These are phyloP conservation scores for Sabatieria punctata DNA, from an alignment of 2,888 invertebrate genomes.

Conservation along the genomic window DNA sequence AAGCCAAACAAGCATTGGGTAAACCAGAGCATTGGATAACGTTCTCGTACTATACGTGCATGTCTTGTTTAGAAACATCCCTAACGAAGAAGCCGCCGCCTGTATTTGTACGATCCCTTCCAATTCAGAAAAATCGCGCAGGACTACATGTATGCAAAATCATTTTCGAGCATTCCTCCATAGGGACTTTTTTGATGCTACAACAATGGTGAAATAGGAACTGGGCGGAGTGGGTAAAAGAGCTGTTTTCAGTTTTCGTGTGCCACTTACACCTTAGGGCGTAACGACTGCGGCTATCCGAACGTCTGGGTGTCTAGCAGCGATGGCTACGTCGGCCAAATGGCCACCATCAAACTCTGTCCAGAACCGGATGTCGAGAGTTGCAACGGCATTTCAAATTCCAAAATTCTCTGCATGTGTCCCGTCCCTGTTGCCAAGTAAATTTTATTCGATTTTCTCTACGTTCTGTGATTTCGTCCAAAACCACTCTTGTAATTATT, in stretches of 20 bases:
- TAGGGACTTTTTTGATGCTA: background rate
- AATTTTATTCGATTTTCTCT: background rate
- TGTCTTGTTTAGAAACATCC: constrained; percentile 6
- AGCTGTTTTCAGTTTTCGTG: constrained; percentile 57
- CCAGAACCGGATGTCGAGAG: constrained; percentile 85
- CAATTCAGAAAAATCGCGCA: constrained; percentile 82
- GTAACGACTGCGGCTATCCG: constrained; percentile 29
- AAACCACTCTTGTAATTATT: no score
- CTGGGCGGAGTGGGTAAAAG: background rate
- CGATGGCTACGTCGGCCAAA: constrained; percentile 81
- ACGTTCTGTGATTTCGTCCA: no score
- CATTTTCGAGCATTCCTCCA: no score
- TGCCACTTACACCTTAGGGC: constrained; percentile 57
- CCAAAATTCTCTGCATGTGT: constrained; percentile 74
- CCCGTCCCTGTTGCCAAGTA: constrained; percentile 50
- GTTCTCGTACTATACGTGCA: background rate
- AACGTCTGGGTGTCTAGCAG: constrained; percentile 97
- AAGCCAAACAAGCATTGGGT: constrained; percentile 83
- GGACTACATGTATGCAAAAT: constrained; percentile 45
- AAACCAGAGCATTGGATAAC: background rate
- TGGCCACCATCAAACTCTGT: constrained; percentile 63
- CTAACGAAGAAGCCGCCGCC: constrained; percentile 51
- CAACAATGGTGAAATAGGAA: background rate
- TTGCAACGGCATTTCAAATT: constrained; percentile 88
- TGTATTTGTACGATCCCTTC: constrained; percentile 70